phyloP scores from a whole-genome alignment of 2,113 vertebrate genomes.

The Balaeniceps rex region DNA sequence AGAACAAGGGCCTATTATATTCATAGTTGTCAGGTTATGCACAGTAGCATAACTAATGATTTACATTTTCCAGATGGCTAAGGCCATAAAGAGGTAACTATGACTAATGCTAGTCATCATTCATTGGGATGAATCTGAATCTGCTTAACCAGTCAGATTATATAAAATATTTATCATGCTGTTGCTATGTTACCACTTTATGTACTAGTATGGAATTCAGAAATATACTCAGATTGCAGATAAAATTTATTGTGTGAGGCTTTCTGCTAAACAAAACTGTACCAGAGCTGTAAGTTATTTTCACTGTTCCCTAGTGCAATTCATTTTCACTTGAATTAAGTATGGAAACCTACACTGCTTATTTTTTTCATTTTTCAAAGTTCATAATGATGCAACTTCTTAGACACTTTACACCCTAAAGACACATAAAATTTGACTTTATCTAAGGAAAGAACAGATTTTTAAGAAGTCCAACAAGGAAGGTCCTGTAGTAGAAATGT shows the following conservation, averaged over 20 bases:
- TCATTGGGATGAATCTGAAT: background rate
- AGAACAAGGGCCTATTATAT: background rate
- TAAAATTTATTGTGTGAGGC: background rate
- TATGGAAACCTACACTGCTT: background rate
- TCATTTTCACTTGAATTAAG: background rate
- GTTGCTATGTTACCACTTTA: background rate
- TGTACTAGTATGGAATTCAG: background rate
- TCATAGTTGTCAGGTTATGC: background rate
- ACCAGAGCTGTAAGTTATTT: background rate
- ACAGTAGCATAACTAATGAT: background rate
- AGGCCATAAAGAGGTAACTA: background rate
- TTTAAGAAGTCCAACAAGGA: background rate
- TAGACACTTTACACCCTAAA: background rate
- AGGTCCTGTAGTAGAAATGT: background rate
- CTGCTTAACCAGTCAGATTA: background rate
- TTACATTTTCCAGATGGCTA: constrained; percentile 12
- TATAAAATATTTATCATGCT: background rate
- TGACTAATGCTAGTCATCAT: background rate
- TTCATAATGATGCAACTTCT: background rate
- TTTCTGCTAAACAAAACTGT: background rate
- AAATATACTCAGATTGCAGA: background rate
- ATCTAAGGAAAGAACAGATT: background rate
- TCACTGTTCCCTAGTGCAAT: background rate
- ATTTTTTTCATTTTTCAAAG: background rate
- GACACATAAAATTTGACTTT: background rate